Base-by-base conservation (phyloP, 2,113 vertebrate species). In the Lepus americanus region DNA sequence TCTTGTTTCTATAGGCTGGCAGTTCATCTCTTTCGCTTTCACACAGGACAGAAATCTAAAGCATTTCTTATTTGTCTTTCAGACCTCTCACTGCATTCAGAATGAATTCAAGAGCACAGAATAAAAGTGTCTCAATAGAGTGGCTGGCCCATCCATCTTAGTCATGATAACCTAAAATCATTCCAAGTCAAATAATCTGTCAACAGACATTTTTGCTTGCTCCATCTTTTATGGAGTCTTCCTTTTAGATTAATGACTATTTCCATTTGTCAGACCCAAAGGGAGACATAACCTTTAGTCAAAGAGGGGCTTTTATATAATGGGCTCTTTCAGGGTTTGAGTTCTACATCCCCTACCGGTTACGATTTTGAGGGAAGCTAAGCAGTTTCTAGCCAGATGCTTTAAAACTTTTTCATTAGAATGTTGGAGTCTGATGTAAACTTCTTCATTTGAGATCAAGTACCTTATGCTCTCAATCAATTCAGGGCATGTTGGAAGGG, bases 401-500 rank as follows among this genome's bases (percentile, higher is more conserved):
- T 44, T 69, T 95, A 84, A 70, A 79, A 64, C 70, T 10, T 79
- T 86, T 94, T 85, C 55, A 82, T 25, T 69, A 17, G 17, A 92
- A 96, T 90, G 25, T 53, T 31, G 8, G 79, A 36, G 6, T 74
- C 23, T 92, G 70, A 93, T 74, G 31, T 78, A 83, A 69, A 39
- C 66, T 91, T 87, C n/a, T 93, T 92, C 53, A 61, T 36, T 89
- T 92, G 36, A 66, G 61, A 91, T 96, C 39, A 97, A 80, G 39
- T 81, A 55, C 9, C 0, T 87, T 69, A 61, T 6, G 7, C 51
- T 1, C 25, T 67, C 12, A 87, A 2, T 59, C 69, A 23, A 10
- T 69, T 89, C 76, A 92, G 83, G 66, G 20, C 36, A 84, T 67
- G 9, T 66, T 92, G 31, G 87, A 96, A 89, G 39, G 33, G 27